A percentile compares a stretch with the other conserved stretches of the same genome.
These are phyloP conservation scores for Nomada lathburiana DNA, from an alignment of 2,888 invertebrate species.

Conservation along the genomic window DNA sequence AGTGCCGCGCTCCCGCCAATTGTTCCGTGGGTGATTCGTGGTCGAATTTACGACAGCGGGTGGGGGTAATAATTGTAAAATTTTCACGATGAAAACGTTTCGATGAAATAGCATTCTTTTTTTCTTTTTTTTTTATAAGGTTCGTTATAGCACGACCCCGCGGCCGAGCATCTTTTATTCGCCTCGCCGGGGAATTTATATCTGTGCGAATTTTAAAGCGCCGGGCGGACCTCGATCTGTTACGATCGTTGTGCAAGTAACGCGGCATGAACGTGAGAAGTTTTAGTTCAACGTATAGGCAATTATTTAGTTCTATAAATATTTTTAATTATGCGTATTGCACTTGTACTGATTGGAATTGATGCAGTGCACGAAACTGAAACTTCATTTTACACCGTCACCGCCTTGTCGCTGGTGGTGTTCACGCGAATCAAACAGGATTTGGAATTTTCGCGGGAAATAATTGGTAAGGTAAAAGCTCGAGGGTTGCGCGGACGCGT, in stretches of 20 bases:
- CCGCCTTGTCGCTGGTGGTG: too few relatives aligned
- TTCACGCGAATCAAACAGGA: not conserved
- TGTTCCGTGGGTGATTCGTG: not conserved
- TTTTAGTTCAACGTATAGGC: too few relatives aligned
- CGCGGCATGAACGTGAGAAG: too few relatives aligned
- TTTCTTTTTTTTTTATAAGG: not conserved
- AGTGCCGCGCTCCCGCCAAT: not conserved
- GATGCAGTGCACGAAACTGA: too few relatives aligned
- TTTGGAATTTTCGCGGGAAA: not conserved
- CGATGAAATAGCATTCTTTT: not conserved
- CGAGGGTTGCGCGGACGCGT: too few relatives aligned
- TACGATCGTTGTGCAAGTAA: too few relatives aligned
- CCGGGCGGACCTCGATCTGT: not conserved
- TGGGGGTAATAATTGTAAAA: not conserved
- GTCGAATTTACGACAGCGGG: constrained; percentile 1
- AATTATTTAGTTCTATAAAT: too few relatives aligned
- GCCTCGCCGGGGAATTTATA: not conserved
- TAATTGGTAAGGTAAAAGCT: not conserved
- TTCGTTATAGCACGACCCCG: not conserved
- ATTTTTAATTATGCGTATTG: too few relatives aligned
- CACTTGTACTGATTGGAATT: too few relatives aligned
- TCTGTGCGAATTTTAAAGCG: not conserved
- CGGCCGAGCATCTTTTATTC: not conserved
- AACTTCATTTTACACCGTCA: not conserved
- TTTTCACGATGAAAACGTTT: not conserved